These are phyloP conservation scores for Nebria salina DNA, from an alignment of 2,888 invertebrate species.

Conservation along the genomic window DNA sequence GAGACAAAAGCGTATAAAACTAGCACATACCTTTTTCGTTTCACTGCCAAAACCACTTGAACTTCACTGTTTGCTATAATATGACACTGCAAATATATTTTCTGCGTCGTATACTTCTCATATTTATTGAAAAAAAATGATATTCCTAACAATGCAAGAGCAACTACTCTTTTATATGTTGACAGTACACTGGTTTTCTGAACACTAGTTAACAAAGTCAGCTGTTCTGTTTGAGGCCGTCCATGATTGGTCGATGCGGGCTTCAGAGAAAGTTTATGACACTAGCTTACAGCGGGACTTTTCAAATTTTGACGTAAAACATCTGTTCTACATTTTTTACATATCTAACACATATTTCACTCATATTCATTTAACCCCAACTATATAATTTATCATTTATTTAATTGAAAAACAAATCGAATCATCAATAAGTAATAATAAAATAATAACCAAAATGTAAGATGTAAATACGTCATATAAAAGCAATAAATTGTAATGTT, in stretches of 20 bases:
- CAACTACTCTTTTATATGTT: slow-evolving; percentile 47
- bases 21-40: slow-evolving; percentile 36
- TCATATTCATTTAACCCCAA: no score
- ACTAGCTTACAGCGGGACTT: slow-evolving; percentile 15
- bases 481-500: no score
- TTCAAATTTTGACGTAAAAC: slow-evolving; percentile 24
- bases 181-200: slow-evolving; percentile 52
- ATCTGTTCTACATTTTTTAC: neutral
- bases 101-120: slow-evolving; percentile 51
- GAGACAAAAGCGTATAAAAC: slow-evolving; percentile 38
- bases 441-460: no score
- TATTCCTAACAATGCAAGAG: slow-evolving; percentile 52
- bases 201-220: slow-evolving; percentile 52
- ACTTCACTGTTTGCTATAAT: slow-evolving; percentile 52
- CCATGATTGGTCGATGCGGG: slow-evolving; percentile 35
- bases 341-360: no score
- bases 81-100: slow-evolving; percentile 51
- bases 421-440: no score
- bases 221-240: slow-evolving; percentile 53
- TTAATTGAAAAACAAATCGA: no score
- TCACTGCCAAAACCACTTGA: slow-evolving; percentile 41
- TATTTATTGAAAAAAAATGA: slow-evolving; percentile 50
- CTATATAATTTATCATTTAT: no score
- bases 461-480: no score
- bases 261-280: slow-evolving; percentile 24